Percentiles rank a stretch among this genome's conserved stretches.
phyloP scores from a whole-genome alignment of 2,888 invertebrate genomes.

The Busseola fusca region DNA sequence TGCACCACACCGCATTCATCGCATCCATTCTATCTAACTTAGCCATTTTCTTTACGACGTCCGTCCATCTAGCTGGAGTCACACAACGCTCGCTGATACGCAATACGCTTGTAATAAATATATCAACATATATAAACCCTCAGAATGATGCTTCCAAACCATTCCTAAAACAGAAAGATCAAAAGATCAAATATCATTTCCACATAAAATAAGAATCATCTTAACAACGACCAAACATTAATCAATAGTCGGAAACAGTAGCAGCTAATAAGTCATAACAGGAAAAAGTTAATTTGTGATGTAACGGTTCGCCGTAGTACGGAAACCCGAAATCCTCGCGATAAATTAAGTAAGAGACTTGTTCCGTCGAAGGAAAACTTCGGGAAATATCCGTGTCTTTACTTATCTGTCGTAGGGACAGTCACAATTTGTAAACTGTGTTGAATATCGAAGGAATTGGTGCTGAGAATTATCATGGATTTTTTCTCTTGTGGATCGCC shows the following conservation, averaged over 20 bases:
- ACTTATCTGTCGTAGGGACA: slow-evolving; percentile 38
- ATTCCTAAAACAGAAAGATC: background rate
- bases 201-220: slow-evolving; percentile 22
- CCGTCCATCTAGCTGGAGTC: background rate
- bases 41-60: background rate
- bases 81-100: background rate
- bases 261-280: slow-evolving; percentile 53
- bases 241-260: slow-evolving; percentile 50
- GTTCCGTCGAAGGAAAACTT: slow-evolving; percentile 43
- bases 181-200: slow-evolving; percentile 25
- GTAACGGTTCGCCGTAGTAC: slow-evolving; percentile 23
- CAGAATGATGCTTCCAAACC: background rate
- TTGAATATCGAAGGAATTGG: slow-evolving; percentile 34
- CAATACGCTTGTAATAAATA: background rate
- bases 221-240: slow-evolving; percentile 29
- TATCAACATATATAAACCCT: background rate
- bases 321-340: slow-evolving; percentile 28
- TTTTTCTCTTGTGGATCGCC: slow-evolving; percentile 3
- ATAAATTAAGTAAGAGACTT: slow-evolving; percentile 48
- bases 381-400: slow-evolving; percentile 39
- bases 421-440: slow-evolving; percentile 48
- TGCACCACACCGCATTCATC: background rate
- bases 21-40: background rate
- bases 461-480: slow-evolving; percentile 27
- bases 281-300: slow-evolving; percentile 53